Evolutionary conservation across 2,113 vertebrate species (phyloP).

Genomic region (Spea multiplicata): DNA sequence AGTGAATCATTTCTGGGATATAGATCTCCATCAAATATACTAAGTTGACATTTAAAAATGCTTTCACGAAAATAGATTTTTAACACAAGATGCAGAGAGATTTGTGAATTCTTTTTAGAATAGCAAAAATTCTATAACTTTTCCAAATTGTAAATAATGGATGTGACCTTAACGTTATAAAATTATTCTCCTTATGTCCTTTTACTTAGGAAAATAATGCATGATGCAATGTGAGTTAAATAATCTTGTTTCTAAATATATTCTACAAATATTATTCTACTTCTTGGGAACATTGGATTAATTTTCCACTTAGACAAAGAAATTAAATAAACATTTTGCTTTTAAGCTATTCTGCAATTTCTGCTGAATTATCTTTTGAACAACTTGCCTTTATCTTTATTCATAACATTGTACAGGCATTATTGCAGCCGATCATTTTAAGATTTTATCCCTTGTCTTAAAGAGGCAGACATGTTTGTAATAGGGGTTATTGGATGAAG

Average conservation of each 20-base stretch:
- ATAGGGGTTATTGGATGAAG: too few relatives aligned
- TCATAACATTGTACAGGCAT: too few relatives aligned
- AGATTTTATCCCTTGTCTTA: too few relatives aligned
- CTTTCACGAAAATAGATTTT: too few relatives aligned
- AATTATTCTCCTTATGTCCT: background rate
- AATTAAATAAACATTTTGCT: background rate
- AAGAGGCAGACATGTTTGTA: too few relatives aligned
- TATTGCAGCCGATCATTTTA: too few relatives aligned
- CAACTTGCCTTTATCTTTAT: background rate
- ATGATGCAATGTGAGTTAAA: background rate
- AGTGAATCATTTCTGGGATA: too few relatives aligned
- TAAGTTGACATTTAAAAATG: too few relatives aligned
- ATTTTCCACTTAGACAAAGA: background rate
- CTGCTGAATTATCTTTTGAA: background rate
- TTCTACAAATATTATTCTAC: background rate
- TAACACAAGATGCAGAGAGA: too few relatives aligned
- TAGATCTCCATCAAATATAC: too few relatives aligned
- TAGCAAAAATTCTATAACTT: too few relatives aligned
- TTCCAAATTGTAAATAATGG: background rate
- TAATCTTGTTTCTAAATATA: background rate
- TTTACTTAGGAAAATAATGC: background rate
- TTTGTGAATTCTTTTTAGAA: too few relatives aligned
- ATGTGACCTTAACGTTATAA: background rate
- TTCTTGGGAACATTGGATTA: background rate
- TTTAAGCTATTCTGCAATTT: background rate